Percentiles rank a stretch among this genome's conserved stretches.
Evolutionary conservation across 2,888 invertebrate species (phyloP).

Genomic region (Congeria kusceri): DNA sequence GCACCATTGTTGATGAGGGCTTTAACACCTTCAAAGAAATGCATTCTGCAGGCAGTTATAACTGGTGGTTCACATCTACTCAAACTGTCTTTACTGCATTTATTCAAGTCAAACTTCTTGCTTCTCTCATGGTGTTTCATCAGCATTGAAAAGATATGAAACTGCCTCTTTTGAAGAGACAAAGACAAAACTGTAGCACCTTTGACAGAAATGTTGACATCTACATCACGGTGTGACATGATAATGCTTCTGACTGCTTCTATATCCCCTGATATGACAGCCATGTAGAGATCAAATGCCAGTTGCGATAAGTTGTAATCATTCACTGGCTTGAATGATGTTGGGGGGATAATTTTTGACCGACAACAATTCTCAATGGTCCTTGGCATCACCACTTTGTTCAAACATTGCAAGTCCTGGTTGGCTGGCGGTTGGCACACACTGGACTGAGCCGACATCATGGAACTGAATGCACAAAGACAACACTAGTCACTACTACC

Average conservation of each 20-base stretch:
- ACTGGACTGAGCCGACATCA: conserved; percentile 43
- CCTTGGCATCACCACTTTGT: conserved; percentile 45
- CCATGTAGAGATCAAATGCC: conserved; percentile 78
- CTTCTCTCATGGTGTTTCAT: conserved; percentile 81
- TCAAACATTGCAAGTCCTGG: conserved; percentile 43
- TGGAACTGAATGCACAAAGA: too few species aligned
- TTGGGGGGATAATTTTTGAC: conserved; percentile 57
- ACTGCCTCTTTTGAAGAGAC: conserved; percentile 81
- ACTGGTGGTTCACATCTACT: conserved; percentile 84
- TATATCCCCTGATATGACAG: conserved; percentile 63
- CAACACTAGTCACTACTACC: too few species aligned
- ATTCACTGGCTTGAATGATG: conserved; percentile 69
- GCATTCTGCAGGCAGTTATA: conserved; percentile 84
- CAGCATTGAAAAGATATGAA: conserved; percentile 80
- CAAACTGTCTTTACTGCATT: conserved; percentile 82
- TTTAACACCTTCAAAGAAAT: conserved; percentile 81
- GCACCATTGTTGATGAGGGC: conserved; percentile 80
- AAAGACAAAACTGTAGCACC: conserved; percentile 84
- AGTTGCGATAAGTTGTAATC: conserved; percentile 75
- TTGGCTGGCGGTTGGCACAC: conserved; percentile 18
- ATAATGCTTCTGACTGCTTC: conserved; percentile 76
- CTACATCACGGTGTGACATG: conserved; percentile 78
- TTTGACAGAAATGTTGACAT: conserved; percentile 82
- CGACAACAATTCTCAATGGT: conserved; percentile 48
- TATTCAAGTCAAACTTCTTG: conserved; percentile 80